phyloP scores from a whole-genome alignment of 1,140 invertebrate genomes.

The Lanistes nyassanus region DNA sequence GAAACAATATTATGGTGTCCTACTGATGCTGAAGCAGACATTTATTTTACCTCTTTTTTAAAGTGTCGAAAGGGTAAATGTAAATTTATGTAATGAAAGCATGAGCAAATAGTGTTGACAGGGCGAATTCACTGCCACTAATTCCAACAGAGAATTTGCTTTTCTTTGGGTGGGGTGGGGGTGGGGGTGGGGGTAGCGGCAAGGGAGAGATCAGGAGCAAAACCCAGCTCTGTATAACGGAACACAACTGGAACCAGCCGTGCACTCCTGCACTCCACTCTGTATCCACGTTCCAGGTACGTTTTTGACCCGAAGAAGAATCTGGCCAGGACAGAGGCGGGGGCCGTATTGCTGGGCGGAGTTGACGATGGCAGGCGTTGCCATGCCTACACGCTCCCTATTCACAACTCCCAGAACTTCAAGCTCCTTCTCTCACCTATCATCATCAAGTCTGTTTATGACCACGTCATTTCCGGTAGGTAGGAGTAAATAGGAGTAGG shows the following conservation, averaged over 20 bases:
- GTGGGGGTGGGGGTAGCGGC: too few relatives aligned
- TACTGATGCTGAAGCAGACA: too few relatives aligned
- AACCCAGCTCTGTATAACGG: not conserved
- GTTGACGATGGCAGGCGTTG: constrained; percentile 12
- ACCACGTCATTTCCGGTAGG: constrained; percentile 30
- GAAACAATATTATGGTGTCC: too few relatives aligned
- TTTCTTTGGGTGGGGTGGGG: too few relatives aligned
- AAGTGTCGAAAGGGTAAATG: too few relatives aligned
- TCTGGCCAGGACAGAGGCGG: constrained; percentile 13
- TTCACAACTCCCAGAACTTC: constrained; percentile 16
- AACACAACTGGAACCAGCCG: not conserved
- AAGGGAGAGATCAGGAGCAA: not conserved
- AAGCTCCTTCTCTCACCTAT: constrained; percentile 24
- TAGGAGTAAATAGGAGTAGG: too few relatives aligned
- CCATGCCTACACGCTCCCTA: constrained; percentile 27
- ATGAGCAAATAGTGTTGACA: too few relatives aligned
- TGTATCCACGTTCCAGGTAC: constrained; percentile 27
- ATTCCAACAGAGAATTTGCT: too few relatives aligned
- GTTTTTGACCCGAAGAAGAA: constrained; percentile 24
- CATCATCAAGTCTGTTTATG: constrained; percentile 26
- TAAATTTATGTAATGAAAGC: too few relatives aligned
- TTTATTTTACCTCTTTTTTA: too few relatives aligned
- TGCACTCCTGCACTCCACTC: too few relatives aligned
- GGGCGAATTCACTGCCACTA: too few relatives aligned
- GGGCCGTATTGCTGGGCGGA: constrained; percentile 17